phyloP scores from a whole-genome alignment of 2,888 invertebrate species.

The Trichacis sp. region DNA sequence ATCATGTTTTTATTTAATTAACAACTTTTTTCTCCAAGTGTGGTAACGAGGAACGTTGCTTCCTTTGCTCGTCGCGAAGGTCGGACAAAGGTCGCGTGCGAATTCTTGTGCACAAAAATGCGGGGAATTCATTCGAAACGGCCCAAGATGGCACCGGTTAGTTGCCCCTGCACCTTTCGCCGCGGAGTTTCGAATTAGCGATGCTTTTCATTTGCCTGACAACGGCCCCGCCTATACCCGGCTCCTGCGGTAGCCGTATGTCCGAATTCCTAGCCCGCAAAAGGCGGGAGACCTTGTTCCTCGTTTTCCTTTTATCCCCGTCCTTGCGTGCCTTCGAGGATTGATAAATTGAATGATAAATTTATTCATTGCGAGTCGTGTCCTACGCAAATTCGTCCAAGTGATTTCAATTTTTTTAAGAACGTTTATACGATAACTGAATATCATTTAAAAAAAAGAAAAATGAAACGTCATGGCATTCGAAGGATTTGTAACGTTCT shows the following conservation, averaged over 20 bases:
- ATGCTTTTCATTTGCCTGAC: slow-evolving; percentile 68
- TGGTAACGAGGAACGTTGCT: no score
- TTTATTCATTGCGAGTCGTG: no score
- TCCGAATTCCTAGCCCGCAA: slow-evolving; percentile 55
- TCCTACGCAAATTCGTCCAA: no score
- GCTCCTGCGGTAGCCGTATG: slow-evolving; percentile 63
- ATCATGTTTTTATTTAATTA: no score
- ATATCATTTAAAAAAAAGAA: no score
- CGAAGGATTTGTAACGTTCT: no score
- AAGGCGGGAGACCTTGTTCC: slow-evolving; percentile 23
- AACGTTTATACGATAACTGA: no score
- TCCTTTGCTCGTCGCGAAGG: background rate
- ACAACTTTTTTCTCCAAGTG: no score
- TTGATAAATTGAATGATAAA: slow-evolving; percentile 19
- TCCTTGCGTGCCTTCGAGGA: slow-evolving; percentile 8
- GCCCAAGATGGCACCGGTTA: slow-evolving; percentile 4
- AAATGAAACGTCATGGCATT: no score
- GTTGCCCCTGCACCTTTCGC: slow-evolving; percentile 58
- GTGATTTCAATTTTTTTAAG: no score
- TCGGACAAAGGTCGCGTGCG: background rate
- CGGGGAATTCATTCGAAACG: background rate
- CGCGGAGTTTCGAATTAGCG: slow-evolving; percentile 67
- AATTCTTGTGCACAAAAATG: background rate
- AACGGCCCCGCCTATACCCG: slow-evolving; percentile 63
- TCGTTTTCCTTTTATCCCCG: slow-evolving; percentile 25